Evolutionary conservation across 2,888 invertebrate species (phyloP), one percentile per base, ranked within the genome.

Genomic region (Nowickia ferox): DNA sequence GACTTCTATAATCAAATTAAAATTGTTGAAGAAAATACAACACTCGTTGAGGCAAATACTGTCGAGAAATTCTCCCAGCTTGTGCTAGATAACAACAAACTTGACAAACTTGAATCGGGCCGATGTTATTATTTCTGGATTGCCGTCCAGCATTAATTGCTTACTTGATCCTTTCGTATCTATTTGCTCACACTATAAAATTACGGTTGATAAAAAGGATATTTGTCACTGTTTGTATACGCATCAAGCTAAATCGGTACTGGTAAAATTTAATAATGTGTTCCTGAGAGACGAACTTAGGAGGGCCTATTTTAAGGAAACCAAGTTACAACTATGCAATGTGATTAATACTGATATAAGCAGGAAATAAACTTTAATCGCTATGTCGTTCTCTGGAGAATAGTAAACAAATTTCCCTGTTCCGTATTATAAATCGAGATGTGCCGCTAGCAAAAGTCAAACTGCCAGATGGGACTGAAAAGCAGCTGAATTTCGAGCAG

Each of bases 301-400:
- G 61, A 61, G 17, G 10, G 13, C 61, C 40, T 61, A 61, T 17
- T 61, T 61, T 61, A 61, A 61, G 40, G 9, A n/a, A n/a, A n/a
- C n/a, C n/a, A n/a, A n/a, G n/a, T n/a, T n/a, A n/a, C n/a, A n/a
- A n/a, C n/a, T n/a, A 61, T 2, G 40, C 61, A 17, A 19, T 30
- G 9, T 57, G 2, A 57, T 17, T 6, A 15, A 22, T 30, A 57
- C 30, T 22, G 17, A 30, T 17, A 13, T 17, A 40, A 42, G 61
- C 61, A 10, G 19, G 22, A 3, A 46, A 6, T 4, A 38, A 46
- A 44, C 40, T 65, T 6, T 19, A 65, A 65, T 1, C 42, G 10
- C 44, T 44, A 5, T 46, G 44, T n/a, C 65, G 65, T 13, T 11
- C 13, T 1, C 11, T 46, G 13, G 9, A 11, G 19, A 46, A 65